These are phyloP conservation scores for Ectropis crepuscularia DNA, from an alignment of 2,888 invertebrate species.

Conservation along the genomic window DNA sequence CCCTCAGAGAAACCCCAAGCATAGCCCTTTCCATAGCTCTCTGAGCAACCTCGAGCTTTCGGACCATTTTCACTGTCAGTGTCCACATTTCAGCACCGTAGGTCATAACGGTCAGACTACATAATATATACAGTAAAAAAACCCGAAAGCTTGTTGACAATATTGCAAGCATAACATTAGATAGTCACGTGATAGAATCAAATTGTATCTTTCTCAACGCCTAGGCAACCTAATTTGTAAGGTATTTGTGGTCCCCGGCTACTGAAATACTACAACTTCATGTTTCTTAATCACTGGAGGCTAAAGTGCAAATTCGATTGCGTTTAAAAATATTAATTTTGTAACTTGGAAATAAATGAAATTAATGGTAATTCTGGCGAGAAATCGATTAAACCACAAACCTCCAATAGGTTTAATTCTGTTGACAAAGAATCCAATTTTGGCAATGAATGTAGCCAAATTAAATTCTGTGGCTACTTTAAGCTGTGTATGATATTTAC, in stretches of 20 bases:
- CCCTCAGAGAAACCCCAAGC: too few relatives aligned
- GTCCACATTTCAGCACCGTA: too few relatives aligned
- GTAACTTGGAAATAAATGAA: conserved; percentile 12
- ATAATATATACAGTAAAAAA: too few relatives aligned
- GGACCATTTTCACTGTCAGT: too few relatives aligned
- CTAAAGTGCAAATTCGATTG: conserved; percentile 15
- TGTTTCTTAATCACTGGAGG: not conserved
- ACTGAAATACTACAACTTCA: conserved; percentile 10
- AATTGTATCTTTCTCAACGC: conserved; percentile 3
- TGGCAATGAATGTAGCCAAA: conserved; percentile 15
- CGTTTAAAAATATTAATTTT: not conserved
- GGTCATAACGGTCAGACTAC: too few relatives aligned
- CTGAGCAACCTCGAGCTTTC: too few relatives aligned
- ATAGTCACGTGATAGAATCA: conserved; percentile 7
- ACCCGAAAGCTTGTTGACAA: too few relatives aligned
- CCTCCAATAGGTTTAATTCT: conserved; percentile 23
- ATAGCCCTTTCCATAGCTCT: too few relatives aligned
- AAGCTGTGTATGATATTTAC: conserved; percentile 8
- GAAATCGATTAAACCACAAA: conserved; percentile 27
- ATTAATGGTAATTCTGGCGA: conserved; percentile 22
- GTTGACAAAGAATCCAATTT: conserved; percentile 31
- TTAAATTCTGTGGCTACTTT: conserved; percentile 15
- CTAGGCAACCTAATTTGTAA: conserved; percentile 20
- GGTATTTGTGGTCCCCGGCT: conserved; percentile 6
- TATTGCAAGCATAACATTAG: too few relatives aligned